phyloP scores from a whole-genome alignment of 2,113 vertebrate genomes.

The Elephantulus edwardii region DNA sequence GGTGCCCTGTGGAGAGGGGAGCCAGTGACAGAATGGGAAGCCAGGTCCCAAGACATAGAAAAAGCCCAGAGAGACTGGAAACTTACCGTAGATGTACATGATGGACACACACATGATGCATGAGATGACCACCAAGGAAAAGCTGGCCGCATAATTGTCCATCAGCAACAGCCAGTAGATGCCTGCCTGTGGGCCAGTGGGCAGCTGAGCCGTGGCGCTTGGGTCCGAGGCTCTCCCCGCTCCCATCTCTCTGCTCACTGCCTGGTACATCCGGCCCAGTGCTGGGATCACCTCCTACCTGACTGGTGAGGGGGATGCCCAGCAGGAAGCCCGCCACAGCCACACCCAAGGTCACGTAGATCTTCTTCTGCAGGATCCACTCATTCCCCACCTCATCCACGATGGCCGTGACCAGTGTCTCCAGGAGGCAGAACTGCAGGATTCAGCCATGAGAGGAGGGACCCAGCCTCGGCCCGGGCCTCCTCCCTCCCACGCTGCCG shows the following conservation, averaged over 20 bases:
- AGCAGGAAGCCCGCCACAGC: slow-evolving; percentile 93
- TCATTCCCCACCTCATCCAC: slow-evolving; percentile 97
- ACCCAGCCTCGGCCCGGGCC: fast-evolving
- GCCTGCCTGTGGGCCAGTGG: slow-evolving; percentile 88
- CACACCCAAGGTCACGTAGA: slow-evolving; percentile 91
- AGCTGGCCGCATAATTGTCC: slow-evolving; percentile 99
- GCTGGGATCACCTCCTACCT: slow-evolving; percentile 80
- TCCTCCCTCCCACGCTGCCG: neutral
- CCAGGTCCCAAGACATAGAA: fast-evolving
- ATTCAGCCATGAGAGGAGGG: neutral
- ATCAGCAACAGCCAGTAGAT: slow-evolving; percentile 98
- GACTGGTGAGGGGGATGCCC: slow-evolving; percentile 94
- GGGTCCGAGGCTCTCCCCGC: neutral
- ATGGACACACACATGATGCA: slow-evolving; percentile 98
- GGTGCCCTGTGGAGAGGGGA: slow-evolving; percentile 86
- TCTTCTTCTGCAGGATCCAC: slow-evolving; percentile 96
- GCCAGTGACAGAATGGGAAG: neutral
- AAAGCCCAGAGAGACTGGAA: neutral
- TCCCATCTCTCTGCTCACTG: fast-evolving
- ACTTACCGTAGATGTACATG: slow-evolving; percentile 98
- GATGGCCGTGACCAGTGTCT: slow-evolving; percentile 96
- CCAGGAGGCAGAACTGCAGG: slow-evolving; percentile 94
- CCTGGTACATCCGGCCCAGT: neutral
- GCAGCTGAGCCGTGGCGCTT: neutral
- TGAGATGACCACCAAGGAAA: slow-evolving; percentile 97